These are phyloP conservation scores for Scartelaos histophorus DNA, from an alignment of 2,113 vertebrate species.

Conservation along the genomic window DNA sequence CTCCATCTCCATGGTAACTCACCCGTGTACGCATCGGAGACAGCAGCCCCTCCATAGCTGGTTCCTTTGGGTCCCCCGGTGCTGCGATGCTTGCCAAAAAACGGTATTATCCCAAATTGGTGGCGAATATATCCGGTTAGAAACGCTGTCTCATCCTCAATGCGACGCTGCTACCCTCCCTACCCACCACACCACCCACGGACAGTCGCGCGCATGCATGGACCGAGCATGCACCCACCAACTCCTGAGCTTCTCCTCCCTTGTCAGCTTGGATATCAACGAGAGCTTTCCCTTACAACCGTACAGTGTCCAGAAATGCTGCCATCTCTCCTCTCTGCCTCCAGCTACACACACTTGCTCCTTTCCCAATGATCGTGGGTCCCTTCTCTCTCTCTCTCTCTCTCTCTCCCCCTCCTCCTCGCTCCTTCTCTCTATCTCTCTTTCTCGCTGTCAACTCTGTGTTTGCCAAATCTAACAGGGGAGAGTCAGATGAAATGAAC, in stretches of 20 bases:
- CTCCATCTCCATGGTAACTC: constrained; percentile 62
- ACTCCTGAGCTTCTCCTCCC: constrained; percentile 45
- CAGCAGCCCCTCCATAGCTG: constrained; percentile 79
- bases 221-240: constrained; percentile 41
- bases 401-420: constrained; percentile 7
- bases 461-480: constrained; percentile 30
- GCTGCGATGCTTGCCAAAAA: constrained; percentile 29
- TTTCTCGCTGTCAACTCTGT: constrained; percentile 43
- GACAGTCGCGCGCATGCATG: constrained; percentile 37
- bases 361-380: constrained; percentile 67
- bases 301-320: constrained; percentile 45
- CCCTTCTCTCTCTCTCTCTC: constrained; percentile 29
- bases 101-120: constrained; percentile 54
- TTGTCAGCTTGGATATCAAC: constrained; percentile 46
- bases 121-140: constrained; percentile 73
- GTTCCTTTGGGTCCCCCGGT: constrained; percentile 60
- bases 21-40: constrained; percentile 81
- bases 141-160: constrained; percentile 75
- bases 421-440: constrained; percentile 15
- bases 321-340: constrained; percentile 47
- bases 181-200: constrained; percentile 61
- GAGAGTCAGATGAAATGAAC: constrained; percentile 23
- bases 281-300: constrained; percentile 38
- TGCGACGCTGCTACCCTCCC: constrained; percentile 48
- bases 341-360: constrained; percentile 70